phyloP scores from a whole-genome alignment of 2,888 invertebrate genomes.

The Catocala sponsa region DNA sequence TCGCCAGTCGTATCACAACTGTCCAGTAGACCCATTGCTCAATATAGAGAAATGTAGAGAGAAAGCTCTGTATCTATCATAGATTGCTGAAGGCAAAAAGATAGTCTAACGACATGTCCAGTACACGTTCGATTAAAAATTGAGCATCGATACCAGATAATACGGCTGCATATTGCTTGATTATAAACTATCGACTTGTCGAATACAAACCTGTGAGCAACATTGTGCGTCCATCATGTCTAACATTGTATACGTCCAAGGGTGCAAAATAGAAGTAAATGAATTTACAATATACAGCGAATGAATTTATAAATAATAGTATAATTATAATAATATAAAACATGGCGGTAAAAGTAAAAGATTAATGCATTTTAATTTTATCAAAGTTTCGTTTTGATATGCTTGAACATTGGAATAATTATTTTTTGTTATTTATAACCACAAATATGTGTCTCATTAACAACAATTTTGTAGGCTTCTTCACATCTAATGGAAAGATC shows the following conservation, averaged over 20 bases:
- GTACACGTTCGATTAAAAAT: constrained; percentile 49
- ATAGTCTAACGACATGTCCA: constrained; percentile 43
- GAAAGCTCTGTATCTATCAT: constrained; percentile 43
- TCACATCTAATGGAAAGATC: too few species aligned
- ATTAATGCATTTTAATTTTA: too few species aligned
- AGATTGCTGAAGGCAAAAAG: constrained; percentile 49
- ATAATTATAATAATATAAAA: too few species aligned
- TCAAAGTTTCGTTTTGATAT: too few species aligned
- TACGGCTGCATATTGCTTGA: constrained; percentile 47
- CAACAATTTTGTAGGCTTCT: too few species aligned
- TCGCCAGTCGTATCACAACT: constrained; percentile 51
- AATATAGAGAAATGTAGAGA: constrained; percentile 33
- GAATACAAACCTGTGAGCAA: constrained; percentile 43
- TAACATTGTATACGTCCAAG: constrained; percentile 28
- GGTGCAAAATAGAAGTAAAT: constrained; percentile 26
- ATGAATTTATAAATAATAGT: too few species aligned
- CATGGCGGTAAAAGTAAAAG: too few species aligned
- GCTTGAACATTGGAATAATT: too few species aligned
- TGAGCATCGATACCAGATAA: constrained; percentile 42
- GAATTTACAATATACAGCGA: constrained; percentile 18
- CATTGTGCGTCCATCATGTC: constrained; percentile 30
- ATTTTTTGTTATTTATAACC: too few species aligned
- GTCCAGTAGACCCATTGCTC: constrained; percentile 37
- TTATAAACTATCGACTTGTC: constrained; percentile 42
- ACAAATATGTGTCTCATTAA: too few species aligned